phyloP scores from a whole-genome alignment of 2,113 vertebrate species.

The Sylvia atricapilla region DNA sequence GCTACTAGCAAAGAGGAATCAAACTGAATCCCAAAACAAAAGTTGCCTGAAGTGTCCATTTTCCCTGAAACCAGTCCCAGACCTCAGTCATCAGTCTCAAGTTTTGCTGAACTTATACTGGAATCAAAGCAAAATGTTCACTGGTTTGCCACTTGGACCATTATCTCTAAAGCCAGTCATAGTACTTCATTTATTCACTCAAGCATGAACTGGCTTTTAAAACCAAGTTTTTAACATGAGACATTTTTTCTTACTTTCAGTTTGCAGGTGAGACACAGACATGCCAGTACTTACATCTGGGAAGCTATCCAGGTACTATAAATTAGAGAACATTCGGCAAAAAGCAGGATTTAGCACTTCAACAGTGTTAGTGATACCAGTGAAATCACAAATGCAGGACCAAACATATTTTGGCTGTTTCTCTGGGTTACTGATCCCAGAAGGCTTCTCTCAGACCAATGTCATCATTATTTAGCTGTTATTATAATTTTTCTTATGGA shows the following conservation, averaged over 20 bases:
- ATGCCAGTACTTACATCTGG: background rate
- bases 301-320: background rate
- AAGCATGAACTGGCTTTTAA: background rate
- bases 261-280: background rate
- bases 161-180: background rate
- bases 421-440: background rate
- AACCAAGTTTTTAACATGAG: background rate
- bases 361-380: background rate
- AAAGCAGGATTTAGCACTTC: background rate
- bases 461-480: background rate
- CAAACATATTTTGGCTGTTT: background rate
- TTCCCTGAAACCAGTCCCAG: background rate
- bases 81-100: background rate
- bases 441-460: background rate
- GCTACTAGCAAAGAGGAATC: background rate
- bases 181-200: background rate
- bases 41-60: background rate
- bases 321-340: background rate
- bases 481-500: background rate
- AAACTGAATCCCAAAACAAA: background rate
- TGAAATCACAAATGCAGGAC: background rate
- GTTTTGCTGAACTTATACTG: background rate
- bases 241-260: background rate
- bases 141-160: background rate
- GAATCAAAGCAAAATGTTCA: background rate